Evolutionary conservation across 1,140 invertebrate genomes (phyloP), one percentile per base, ranked within the genome.

Genomic region (Zaprionus gabonicus): DNA sequence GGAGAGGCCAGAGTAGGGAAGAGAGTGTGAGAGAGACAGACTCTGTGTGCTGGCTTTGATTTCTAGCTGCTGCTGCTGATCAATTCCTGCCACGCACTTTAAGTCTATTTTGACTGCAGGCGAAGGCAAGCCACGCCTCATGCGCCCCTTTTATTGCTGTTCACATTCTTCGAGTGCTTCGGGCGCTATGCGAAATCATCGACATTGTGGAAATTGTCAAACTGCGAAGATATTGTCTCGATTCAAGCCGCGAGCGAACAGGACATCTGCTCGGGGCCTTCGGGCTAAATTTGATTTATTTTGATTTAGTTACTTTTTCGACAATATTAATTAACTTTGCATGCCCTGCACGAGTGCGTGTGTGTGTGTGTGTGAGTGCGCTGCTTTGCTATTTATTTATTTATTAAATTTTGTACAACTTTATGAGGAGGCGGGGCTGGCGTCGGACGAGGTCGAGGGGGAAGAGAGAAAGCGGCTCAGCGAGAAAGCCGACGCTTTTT

Each of bases 361-460:
- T 64, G 13, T 53, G 23, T 53, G 28, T 46, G 10, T 62, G 7
- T n/a, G 34, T 15, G 28, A 15, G 38, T 9, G 46, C 10, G 60
- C 63, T 59, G 58, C 59, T 63, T 44, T 58, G 28, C 60, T 75
- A 76, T 76, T 71, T 76, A 76, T 71, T 76, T 76, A 76, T 76
- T 76, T 76, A 76, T 76, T 71, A 76, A 71, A 71, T 76, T 76
- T 76, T 59, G 60, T 59, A 53, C 67, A 76, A 59, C 62, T 62
- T 74, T 36, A 60, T 58, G 64, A 4, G 49, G 12, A 10, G 4
- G 20, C 5, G 46, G 1, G 20, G 46, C 3, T 23, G 9, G 38
- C 28, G 28, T 28, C 2, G 28, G 7, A 28, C 7, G 28, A 9
- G 1, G 7, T 1, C 9, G 44, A 17, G n/a, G 4, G 2, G 41